These are phyloP conservation scores for Lepidocyrtoides sp. DNA, from an alignment of 2,888 invertebrate species.

Conservation along the genomic window DNA sequence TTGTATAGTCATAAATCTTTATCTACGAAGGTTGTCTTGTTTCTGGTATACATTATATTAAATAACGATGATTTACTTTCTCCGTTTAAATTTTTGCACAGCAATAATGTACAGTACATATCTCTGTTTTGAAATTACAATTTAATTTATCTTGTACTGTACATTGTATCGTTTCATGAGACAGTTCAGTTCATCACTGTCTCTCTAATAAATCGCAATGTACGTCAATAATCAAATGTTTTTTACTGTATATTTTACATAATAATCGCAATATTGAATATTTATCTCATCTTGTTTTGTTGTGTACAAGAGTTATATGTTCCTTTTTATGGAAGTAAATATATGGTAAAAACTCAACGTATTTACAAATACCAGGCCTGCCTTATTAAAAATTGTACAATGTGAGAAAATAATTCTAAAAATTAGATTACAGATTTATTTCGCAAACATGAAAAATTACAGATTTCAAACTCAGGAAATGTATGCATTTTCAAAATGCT, in stretches of 20 bases:
- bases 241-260: neutral
- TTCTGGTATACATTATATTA: neutral
- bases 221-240: neutral
- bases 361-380: neutral
- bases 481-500: no score
- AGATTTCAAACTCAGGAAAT: no score
- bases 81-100: neutral
- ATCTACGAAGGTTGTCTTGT: conserved; percentile 17
- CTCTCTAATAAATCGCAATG: neutral
- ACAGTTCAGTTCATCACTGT: neutral
- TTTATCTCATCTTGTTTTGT: conserved; percentile 1
- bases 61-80: neutral
- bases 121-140: neutral
- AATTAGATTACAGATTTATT: no score
- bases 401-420: no score
- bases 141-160: conserved; percentile 9
- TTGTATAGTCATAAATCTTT: neutral
- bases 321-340: neutral
- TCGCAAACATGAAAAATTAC: no score
- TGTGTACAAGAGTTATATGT: conserved; percentile 8
- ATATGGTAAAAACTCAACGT: neutral
- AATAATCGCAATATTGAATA: neutral
- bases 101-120: neutral
- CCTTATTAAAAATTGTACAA: no score
- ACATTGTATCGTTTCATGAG: conserved; percentile 22